Base-by-base conservation (phyloP, 2,888 invertebrate species). In the Diaprepes abbreviatus region DNA sequence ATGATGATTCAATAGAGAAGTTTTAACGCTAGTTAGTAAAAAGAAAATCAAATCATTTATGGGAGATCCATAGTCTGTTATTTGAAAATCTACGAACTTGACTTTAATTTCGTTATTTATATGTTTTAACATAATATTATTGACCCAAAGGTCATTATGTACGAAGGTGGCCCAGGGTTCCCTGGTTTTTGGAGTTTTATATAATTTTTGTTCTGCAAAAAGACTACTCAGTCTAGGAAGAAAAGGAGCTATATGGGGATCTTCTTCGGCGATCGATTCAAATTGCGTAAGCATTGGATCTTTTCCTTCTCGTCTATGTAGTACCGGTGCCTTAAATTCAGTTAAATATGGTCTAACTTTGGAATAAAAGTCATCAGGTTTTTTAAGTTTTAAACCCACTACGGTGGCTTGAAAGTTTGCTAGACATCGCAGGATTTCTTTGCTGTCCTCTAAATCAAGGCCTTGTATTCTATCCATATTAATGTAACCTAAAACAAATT, bases 61-160 rank as follows among this genome's bases (percentile, higher is more conserved):
- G 1, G 88, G 81, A 7, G 86, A 87, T 3, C 85, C 83, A 62
- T 86, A 86, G 14, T 85, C 78, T 1, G 85, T 83, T 35, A 86
- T 82, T 80, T 89, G 89, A 74, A 88, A 89, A 75, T 89, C 89
- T 0, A 89, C 81, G 60, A 89, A 81, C 69, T 85, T 84, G 1
- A 79, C 79, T 9, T 62, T 64, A 0, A 86, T 82, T 62, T 70
- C 72, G 3, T 74, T 76, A 31, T 77, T 71, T 43, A 75, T 72
- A 50, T 84, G 83, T 74, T 84, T 85, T 12, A 88, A 79, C 84
- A 89, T 85, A 3, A 88, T 82, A 74, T 89, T 89, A 75, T 89
- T 89, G 9, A 86, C 85, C 89, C 89, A 89, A 52, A 87, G 82
- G 77, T 89, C 89, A 2, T 83, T 81, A 70, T 89, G 89, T 0